A percentile compares a stretch with the other conserved stretches of the same genome.
phyloP scores from a whole-genome alignment of 2,113 vertebrate species.

The Fregetta grallaria region DNA sequence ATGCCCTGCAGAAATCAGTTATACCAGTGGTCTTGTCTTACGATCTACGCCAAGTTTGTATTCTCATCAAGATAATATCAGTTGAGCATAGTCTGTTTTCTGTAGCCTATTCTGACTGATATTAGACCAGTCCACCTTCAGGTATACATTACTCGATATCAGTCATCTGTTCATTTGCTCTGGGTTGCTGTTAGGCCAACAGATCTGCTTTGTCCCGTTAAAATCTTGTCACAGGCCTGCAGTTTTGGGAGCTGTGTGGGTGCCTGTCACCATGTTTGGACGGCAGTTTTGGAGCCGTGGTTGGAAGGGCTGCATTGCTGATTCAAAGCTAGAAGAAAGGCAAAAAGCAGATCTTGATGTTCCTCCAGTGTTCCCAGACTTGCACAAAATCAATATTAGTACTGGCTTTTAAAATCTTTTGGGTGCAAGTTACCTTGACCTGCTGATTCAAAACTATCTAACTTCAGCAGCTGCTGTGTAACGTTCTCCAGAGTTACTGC shows the following conservation, averaged over 20 bases:
- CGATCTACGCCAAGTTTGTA: background rate
- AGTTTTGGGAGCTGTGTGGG: background rate
- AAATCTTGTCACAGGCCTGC: background rate
- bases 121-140: background rate
- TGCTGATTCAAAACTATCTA: background rate
- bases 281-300: background rate
- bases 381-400: background rate
- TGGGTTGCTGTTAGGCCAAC: background rate
- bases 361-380: background rate
- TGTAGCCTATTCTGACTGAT: background rate
- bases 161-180: background rate
- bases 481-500: background rate
- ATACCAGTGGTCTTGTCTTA: background rate
- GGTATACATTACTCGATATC: background rate
- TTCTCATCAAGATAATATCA: background rate
- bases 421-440: background rate
- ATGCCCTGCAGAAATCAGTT: background rate
- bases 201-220: background rate
- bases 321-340: background rate
- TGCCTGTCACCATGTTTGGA: background rate
- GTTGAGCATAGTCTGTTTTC: background rate
- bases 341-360: constrained; percentile 2
- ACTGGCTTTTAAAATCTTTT: background rate
- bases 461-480: background rate
- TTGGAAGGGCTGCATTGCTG: background rate